Percentiles rank a stretch among this genome's conserved stretches.
Evolutionary conservation across 2,113 vertebrate genomes (phyloP).

Genomic region (Phainopepla nitens): DNA sequence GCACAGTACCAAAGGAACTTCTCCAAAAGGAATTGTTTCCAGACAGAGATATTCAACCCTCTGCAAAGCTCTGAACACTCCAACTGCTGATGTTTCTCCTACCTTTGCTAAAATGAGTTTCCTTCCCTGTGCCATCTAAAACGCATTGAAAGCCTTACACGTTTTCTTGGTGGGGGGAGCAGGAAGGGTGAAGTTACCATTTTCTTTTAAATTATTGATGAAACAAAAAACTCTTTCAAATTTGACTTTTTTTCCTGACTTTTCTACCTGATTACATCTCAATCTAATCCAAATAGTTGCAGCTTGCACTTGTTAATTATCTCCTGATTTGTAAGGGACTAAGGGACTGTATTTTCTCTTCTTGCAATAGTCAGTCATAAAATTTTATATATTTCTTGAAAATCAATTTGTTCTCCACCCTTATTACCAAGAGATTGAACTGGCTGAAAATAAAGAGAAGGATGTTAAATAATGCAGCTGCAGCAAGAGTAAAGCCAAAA

Average conservation of each 20-base stretch:
- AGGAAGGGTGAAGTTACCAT: neutral
- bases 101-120: neutral
- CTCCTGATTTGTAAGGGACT: neutral
- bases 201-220: neutral
- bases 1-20: neutral
- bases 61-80: neutral
- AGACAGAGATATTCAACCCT: neutral
- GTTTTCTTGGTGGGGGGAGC: neutral
- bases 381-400: neutral
- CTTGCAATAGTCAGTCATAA: neutral
- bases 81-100: neutral
- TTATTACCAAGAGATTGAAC: neutral
- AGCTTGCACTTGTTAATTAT: neutral
- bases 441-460: neutral
- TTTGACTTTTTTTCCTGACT: neutral
- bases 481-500: neutral
- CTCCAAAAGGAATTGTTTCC: neutral
- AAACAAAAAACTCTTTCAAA: neutral
- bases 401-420: constrained; percentile 19
- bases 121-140: neutral
- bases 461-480: neutral
- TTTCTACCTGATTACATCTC: neutral
- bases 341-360: neutral
- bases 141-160: neutral
- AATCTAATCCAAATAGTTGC: neutral